Evolutionary conservation across 1,140 invertebrate genomes (phyloP).

Genomic region (Drosophila guanche): DNA sequence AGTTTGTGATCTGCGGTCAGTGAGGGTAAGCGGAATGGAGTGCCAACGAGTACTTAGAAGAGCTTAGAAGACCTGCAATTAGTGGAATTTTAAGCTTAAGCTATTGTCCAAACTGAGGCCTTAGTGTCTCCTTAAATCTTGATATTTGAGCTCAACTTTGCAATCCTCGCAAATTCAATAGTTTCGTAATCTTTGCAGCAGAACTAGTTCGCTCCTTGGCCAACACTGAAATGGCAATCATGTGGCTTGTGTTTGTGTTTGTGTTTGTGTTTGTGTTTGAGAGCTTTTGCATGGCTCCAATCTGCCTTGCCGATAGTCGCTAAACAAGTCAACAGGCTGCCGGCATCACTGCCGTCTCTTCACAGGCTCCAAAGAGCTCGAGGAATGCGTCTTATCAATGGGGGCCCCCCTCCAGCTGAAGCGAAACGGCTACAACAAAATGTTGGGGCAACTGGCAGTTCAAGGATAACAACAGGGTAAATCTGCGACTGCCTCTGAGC

Average conservation of each 20-base stretch:
- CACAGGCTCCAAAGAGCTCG: slow-evolving; percentile 36
- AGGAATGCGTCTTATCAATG: slow-evolving; percentile 49
- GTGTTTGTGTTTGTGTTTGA: slow-evolving; percentile 4
- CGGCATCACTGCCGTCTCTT: background rate
- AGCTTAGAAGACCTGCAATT: too few species aligned
- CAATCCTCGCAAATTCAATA: too few species aligned
- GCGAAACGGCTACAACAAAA: slow-evolving; percentile 10
- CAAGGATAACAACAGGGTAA: slow-evolving; percentile 38
- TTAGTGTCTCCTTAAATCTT: background rate
- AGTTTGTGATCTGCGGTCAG: background rate
- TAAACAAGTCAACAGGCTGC: slow-evolving; percentile 40
- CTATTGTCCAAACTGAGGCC: too few species aligned
- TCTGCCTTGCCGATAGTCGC: slow-evolving; percentile 36
- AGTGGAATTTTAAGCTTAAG: too few species aligned
- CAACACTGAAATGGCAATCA: slow-evolving; percentile 11
- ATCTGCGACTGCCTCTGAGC: slow-evolving; percentile 9
- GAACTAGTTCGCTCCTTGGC: background rate
- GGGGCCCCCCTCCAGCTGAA: background rate
- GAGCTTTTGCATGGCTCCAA: slow-evolving; percentile 22
- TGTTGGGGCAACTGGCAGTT: slow-evolving; percentile 35
- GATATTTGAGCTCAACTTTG: too few species aligned
- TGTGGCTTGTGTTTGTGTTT: too few species aligned
- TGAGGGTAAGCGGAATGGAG: background rate
- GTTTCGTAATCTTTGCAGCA: too few species aligned
- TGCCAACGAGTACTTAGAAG: too few species aligned